Conservation (phyloP, 2,888 invertebrate genomes). For the Morinoia aosen region DNA sequence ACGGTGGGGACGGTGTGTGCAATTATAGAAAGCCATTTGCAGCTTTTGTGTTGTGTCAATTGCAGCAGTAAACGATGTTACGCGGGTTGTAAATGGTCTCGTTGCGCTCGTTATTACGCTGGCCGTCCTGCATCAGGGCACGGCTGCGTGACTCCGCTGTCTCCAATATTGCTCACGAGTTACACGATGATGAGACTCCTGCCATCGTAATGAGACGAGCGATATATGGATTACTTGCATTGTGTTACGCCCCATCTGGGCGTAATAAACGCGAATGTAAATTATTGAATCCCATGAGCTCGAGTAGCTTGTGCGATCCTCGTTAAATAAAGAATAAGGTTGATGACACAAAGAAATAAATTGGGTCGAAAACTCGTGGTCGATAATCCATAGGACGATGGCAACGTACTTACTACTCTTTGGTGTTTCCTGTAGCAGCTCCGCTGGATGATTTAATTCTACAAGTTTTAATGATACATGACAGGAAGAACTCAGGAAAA, state of each 20-base stretch:
- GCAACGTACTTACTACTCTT: not conserved
- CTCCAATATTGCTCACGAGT: not conserved
- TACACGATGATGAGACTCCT: not conserved
- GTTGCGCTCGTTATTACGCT: constrained; percentile 19
- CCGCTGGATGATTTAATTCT: not conserved
- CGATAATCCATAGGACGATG: not conserved
- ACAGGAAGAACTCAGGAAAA: not conserved
- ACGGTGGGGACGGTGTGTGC: not conserved
- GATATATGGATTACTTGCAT: not conserved
- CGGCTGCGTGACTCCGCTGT: not conserved
- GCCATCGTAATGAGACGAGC: not conserved
- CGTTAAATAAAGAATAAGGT: not conserved
- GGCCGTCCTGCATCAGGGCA: not conserved
- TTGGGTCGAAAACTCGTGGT: not conserved
- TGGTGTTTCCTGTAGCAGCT: not conserved
- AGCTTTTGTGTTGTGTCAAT: constrained; percentile 38
- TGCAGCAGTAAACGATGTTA: constrained; percentile 39
- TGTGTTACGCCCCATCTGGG: not conserved
- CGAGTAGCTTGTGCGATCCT: too few relatives aligned
- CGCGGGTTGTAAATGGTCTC: not conserved
- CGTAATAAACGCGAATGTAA: not conserved
- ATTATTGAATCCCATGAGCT: not conserved
- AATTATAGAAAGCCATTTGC: constrained; percentile 24
- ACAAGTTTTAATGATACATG: not conserved
- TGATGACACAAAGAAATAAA: not conserved